Evolutionary conservation across 2,797 vertebrate genomes (phyloP).

Genomic region (Helicolenus hilgendorfi): DNA sequence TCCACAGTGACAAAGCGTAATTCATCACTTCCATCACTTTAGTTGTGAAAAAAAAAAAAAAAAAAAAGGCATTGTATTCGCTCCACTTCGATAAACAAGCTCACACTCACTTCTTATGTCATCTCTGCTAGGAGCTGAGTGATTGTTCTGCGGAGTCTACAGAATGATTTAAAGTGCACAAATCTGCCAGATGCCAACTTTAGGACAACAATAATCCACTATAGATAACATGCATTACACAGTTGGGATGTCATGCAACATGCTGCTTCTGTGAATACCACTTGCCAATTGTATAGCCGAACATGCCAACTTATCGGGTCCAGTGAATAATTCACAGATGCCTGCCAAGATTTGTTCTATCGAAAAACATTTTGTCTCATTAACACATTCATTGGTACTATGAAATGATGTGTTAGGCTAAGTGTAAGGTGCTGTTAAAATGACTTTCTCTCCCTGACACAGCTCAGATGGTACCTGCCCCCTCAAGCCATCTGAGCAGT

Average conservation of each 20-base stretch:
- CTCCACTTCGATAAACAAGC: conserved; percentile 40
- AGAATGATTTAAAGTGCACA: conserved; percentile 24
- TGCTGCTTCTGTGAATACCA: conserved; percentile 52
- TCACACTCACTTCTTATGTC: conserved; percentile 54
- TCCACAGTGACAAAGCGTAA: conserved; percentile 64
- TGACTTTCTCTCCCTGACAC: conserved; percentile 87
- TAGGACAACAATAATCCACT: conserved; percentile 20
- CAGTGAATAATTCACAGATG: conserved; percentile 82
- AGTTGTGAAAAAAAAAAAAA: conserved; percentile 55
- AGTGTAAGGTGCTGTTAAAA: conserved; percentile 87
- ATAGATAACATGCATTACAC: conserved; percentile 49
- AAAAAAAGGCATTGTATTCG: conserved; percentile 51
- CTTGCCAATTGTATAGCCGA: conserved; percentile 51
- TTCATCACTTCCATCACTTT: conserved; percentile 67
- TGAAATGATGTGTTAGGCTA: conserved; percentile 84
- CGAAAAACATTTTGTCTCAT: conserved; percentile 87
- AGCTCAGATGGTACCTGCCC: conserved; percentile 90
- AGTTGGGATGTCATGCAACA: conserved; percentile 50
- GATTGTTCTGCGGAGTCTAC: conserved; percentile 6
- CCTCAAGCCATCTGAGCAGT: conserved; percentile 91
- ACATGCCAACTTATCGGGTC: conserved; percentile 76
- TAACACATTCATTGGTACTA: conserved; percentile 86
- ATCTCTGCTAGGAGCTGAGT: conserved; percentile 22
- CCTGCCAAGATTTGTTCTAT: conserved; percentile 81
- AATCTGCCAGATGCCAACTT: conserved; percentile 34